Evolutionary conservation across 1,140 invertebrate species (phyloP).

Genomic region (Zaprionus capensis): DNA sequence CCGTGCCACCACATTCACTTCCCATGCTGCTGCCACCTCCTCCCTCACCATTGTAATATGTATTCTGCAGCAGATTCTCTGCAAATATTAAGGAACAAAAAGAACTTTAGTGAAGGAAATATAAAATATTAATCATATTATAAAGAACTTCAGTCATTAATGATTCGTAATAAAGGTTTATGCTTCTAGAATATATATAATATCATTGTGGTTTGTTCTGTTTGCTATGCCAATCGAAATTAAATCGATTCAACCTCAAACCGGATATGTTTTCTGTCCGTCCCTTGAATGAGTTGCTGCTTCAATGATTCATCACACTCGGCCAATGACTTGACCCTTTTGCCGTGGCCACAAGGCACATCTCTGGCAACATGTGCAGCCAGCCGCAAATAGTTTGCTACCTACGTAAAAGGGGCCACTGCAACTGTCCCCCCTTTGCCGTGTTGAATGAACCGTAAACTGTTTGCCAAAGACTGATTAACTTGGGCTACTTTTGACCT

Average conservation of each 20-base stretch:
- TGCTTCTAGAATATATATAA: neutral
- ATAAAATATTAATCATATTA: neutral
- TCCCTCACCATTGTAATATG: constrained; percentile 68
- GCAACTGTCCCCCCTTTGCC: constrained; percentile 9
- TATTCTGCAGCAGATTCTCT: constrained; percentile 73
- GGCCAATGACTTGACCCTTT: neutral
- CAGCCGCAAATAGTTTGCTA: constrained; percentile 64
- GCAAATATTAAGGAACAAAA: neutral
- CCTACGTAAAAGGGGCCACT: constrained; percentile 1
- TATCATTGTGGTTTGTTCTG: neutral
- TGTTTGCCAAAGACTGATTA: constrained; percentile 40
- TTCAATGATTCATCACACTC: constrained; percentile 39
- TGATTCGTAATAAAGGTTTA: neutral
- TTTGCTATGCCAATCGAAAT: constrained; percentile 24
- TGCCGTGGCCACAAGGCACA: neutral
- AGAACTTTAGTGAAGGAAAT: neutral
- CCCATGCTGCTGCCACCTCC: constrained; percentile 69
- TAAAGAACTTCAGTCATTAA: neutral
- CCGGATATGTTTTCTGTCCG: constrained; percentile 26
- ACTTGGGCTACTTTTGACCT: constrained; percentile 59
- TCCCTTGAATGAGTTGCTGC: constrained; percentile 31
- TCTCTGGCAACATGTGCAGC: constrained; percentile 50
- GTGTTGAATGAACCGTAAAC: constrained; percentile 72
- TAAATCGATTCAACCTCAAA: constrained; percentile 55
- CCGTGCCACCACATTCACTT: constrained; percentile 57